Evolutionary conservation across 2,113 vertebrate genomes (phyloP).

Genomic region (Hepsetus odoe): DNA sequence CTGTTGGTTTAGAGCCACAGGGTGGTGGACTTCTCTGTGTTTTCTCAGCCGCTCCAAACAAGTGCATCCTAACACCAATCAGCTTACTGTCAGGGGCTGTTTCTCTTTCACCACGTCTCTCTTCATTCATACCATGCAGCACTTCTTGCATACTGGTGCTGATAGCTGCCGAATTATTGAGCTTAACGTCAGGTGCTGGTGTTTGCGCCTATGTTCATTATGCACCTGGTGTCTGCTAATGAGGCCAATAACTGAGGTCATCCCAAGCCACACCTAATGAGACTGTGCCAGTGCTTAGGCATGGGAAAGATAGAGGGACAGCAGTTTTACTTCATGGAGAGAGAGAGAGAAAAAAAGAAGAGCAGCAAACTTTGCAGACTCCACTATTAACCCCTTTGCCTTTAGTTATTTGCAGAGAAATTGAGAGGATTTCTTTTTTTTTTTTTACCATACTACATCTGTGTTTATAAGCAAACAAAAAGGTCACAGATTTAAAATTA

Average conservation of each 20-base stretch:
- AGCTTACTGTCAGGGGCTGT: no score
- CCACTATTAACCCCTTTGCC: not conserved
- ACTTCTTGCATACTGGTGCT: constrained; percentile 55
- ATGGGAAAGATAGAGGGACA: constrained; percentile 16
- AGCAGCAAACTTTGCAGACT: not conserved
- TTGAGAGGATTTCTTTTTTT: no score
- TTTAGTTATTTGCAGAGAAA: not conserved
- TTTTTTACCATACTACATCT: not conserved
- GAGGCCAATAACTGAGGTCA: constrained; percentile 62
- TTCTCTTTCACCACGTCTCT: constrained; percentile 59
- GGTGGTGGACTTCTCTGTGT: constrained; percentile 35
- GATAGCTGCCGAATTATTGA: constrained; percentile 80
- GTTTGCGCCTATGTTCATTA: constrained; percentile 69
- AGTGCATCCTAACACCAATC: not conserved
- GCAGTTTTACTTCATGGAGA: not conserved
- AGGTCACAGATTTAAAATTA: no score
- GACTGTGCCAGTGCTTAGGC: constrained; percentile 52
- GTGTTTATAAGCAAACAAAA: no score
- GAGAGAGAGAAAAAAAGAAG: no score
- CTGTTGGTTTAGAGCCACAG: constrained; percentile 62
- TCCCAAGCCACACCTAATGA: constrained; percentile 57
- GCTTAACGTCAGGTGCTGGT: constrained; percentile 61
- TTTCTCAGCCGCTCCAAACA: not conserved
- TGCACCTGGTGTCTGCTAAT: constrained; percentile 72
- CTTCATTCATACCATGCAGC: constrained; percentile 66